Evolutionary conservation across 1,140 invertebrate species (phyloP).

Genomic region (Drosophila burlai): DNA sequence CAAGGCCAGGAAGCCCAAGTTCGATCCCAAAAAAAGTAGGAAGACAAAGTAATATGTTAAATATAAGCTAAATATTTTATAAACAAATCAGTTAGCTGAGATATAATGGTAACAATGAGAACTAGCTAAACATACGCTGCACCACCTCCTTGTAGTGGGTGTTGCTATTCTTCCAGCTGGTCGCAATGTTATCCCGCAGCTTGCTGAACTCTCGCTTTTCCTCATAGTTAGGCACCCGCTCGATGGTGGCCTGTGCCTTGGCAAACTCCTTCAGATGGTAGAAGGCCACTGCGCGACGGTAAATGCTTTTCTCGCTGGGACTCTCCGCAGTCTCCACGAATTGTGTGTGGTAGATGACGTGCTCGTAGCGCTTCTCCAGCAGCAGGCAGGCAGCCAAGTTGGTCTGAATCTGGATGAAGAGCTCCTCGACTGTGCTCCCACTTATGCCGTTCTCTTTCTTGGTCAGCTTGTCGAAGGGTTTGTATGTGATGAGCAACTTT

Average conservation of each 20-base stretch:
- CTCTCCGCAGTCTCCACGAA: constrained; percentile 68
- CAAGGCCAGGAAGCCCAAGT: constrained; percentile 61
- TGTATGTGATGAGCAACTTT: constrained; percentile 77
- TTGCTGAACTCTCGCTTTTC: constrained; percentile 77
- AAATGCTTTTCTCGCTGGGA: constrained; percentile 79
- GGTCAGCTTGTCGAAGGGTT: constrained; percentile 72
- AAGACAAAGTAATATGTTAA: constrained; percentile 49
- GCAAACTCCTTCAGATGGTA: constrained; percentile 77
- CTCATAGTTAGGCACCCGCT: constrained; percentile 67
- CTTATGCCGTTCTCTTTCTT: constrained; percentile 58
- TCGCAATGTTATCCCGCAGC: constrained; percentile 61
- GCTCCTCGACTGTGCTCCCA: constrained; percentile 49
- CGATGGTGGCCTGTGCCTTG: constrained; percentile 69
- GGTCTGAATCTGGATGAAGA: constrained; percentile 76
- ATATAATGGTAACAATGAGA: constrained; percentile 24
- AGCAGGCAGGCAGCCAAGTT: constrained; percentile 81
- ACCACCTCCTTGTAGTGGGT: constrained; percentile 78
- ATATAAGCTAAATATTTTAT: constrained; percentile 44
- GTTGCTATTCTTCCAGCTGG: constrained; percentile 72
- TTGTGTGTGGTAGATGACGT: constrained; percentile 77
- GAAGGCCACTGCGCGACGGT: constrained; percentile 75
- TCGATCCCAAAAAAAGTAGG: constrained; percentile 42
- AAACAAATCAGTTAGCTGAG: constrained; percentile 22
- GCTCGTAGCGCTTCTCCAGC: constrained; percentile 78
- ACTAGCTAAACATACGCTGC: constrained; percentile 82